Conservation (phyloP, 2,888 invertebrate species). For the Palloptera scutellata region DNA sequence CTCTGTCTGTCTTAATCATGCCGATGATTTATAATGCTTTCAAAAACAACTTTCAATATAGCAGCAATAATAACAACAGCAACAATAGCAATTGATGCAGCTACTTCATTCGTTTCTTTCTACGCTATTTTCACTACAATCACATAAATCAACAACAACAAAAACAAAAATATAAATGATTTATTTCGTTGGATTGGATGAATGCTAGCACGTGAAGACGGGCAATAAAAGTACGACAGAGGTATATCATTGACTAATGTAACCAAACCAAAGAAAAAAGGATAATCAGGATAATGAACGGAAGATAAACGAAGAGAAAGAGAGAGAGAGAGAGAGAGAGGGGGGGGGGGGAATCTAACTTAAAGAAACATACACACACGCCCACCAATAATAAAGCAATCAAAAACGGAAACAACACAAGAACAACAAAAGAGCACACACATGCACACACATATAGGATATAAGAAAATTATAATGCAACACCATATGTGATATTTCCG, state of each 20-base stretch:
- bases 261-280: conserved; percentile 24
- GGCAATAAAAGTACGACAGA: too few relatives aligned
- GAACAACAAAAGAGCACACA: conserved; percentile 5
- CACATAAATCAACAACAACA: conserved; percentile 62
- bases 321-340: not conserved
- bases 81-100: not conserved
- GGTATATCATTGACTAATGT: conserved; percentile 22
- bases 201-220: conserved; percentile 9
- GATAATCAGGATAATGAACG: conserved; percentile 28
- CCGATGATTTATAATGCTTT: conserved; percentile 38
- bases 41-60: conserved; percentile 1
- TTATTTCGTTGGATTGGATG: conserved; percentile 41
- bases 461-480: conserved; percentile 30
- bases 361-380: conserved; percentile 20
- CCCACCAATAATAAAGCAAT: conserved; percentile 56
- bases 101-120: not conserved
- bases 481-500: conserved; percentile 30
- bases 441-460: not conserved
- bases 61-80: conserved; percentile 8
- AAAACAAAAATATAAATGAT: conserved; percentile 55
- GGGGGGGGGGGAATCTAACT: not conserved
- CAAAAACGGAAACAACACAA: conserved; percentile 43
- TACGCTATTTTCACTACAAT: conserved; percentile 42
- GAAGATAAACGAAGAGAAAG: not conserved
- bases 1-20: conserved; percentile 35